Conservation (phyloP, 1,140 invertebrate species). For the Adelges cooleyi region DNA sequence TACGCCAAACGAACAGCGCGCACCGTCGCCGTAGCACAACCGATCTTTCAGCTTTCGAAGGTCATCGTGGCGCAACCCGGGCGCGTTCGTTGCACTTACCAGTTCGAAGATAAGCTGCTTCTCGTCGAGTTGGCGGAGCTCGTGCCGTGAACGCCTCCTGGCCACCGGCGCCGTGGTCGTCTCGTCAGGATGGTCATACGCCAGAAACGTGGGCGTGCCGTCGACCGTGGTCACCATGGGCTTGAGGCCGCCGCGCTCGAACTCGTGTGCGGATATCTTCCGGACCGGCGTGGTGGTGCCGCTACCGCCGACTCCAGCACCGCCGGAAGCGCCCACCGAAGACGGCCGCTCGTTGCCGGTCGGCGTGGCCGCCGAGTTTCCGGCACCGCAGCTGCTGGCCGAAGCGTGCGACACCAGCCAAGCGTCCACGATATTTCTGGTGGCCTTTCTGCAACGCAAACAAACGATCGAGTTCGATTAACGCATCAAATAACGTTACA, state of each 20-base stretch:
- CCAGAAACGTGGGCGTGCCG: slow-evolving; percentile 78
- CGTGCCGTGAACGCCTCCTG: slow-evolving; percentile 56
- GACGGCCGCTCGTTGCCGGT: slow-evolving; percentile 12
- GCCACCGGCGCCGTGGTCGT: slow-evolving; percentile 30
- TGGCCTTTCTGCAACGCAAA: slow-evolving; percentile 62
- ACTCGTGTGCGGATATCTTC: slow-evolving; percentile 92
- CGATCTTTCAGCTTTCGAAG: no score
- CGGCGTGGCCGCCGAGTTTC: slow-evolving; percentile 3
- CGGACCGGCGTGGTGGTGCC: slow-evolving; percentile 82
- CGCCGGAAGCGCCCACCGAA: slow-evolving; percentile 32
- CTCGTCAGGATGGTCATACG: slow-evolving; percentile 31
- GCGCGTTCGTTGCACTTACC: slow-evolving; percentile 43
- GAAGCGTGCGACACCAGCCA: slow-evolving; percentile 82
- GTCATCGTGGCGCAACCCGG: no score
- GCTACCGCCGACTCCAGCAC: slow-evolving; percentile 42
- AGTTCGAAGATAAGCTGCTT: slow-evolving; percentile 91
- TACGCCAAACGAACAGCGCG: no score
- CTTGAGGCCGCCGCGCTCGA: slow-evolving; percentile 81
- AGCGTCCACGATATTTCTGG: slow-evolving; percentile 76
- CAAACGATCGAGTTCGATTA: no score
- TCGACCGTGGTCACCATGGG: slow-evolving; percentile 84
- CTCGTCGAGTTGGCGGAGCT: slow-evolving; percentile 78
- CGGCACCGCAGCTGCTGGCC: slow-evolving; percentile 37
- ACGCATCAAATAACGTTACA: no score
- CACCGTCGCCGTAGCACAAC: no score